phyloP scores from a whole-genome alignment of 92 coral and sea anemone species.

The Siderastrea siderea region DNA sequence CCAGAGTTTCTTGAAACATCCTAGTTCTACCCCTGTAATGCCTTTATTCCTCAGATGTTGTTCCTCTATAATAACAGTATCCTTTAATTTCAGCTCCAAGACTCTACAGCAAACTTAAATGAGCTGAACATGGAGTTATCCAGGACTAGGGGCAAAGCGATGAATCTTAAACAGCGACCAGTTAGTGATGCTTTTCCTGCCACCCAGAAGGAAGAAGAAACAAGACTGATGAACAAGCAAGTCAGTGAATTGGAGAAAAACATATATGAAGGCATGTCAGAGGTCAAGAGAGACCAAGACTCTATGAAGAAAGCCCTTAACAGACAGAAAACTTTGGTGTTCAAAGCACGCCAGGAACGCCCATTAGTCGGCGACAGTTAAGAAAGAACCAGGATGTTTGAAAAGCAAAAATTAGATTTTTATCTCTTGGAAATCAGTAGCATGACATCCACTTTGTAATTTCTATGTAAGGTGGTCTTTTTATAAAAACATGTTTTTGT shows the following conservation, averaged over 20 bases:
- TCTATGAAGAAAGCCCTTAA: slow-evolving; percentile 95
- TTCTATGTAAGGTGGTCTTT: slow-evolving; percentile 1
- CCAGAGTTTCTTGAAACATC: not conserved
- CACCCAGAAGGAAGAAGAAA: slow-evolving; percentile 88
- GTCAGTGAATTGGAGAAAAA: slow-evolving; percentile 92
- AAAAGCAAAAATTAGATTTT: not conserved
- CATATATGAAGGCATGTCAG: slow-evolving; percentile 98
- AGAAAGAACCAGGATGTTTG: not conserved
- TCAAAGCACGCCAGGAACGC: slow-evolving; percentile 86
- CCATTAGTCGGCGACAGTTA: slow-evolving; percentile 61
- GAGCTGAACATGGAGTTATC: slow-evolving; percentile 92
- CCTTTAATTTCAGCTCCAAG: slow-evolving; percentile 81
- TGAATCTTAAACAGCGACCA: slow-evolving; percentile 93
- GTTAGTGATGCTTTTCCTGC: slow-evolving; percentile 70
- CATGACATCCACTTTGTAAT: not conserved
- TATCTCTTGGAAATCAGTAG: not conserved
- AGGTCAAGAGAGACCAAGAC: slow-evolving; percentile 97
- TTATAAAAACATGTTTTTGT: not conserved
- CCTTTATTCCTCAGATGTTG: not conserved
- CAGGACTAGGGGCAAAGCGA: slow-evolving; percentile 89
- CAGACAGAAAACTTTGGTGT: slow-evolving; percentile 85
- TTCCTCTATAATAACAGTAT: not conserved
- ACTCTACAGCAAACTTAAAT: slow-evolving; percentile 94
- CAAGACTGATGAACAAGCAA: slow-evolving; percentile 82
- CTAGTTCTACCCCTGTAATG: not conserved